A percentile compares a stretch with the other conserved stretches of the same genome.
Conservation (phyloP, 92 coral and sea anemone genomes). For the Porites cylindrica region DNA sequence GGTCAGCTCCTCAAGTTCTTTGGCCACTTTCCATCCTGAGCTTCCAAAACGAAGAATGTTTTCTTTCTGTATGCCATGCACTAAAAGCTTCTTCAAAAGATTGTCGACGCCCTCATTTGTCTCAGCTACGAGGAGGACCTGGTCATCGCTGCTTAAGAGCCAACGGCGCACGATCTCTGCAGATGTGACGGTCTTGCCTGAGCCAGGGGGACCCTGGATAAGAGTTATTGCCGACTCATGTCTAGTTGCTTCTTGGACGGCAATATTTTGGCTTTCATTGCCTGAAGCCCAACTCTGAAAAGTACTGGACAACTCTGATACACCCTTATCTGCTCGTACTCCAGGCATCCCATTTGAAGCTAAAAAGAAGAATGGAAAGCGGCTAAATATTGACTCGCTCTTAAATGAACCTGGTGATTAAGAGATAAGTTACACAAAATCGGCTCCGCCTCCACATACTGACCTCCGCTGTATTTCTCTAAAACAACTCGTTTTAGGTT, state of each 20-base stretch:
- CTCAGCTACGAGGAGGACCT: conserved; percentile 83
- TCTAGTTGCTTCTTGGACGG: conserved; percentile 62
- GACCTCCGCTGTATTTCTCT: too few species aligned
- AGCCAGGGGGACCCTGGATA: conserved; percentile 94
- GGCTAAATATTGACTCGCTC: background rate
- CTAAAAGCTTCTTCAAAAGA: conserved; percentile 66
- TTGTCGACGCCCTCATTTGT: conserved; percentile 96
- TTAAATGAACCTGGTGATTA: too few species aligned
- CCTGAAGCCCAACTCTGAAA: conserved; percentile 8
- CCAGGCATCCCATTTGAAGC: conserved; percentile 7
- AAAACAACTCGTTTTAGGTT: too few species aligned
- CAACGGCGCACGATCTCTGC: conserved; percentile 81
- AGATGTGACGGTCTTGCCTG: conserved; percentile 89
- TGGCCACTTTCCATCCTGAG: conserved; percentile 79
- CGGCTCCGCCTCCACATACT: too few species aligned
- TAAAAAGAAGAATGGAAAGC: conserved; percentile 12
- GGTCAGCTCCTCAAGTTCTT: conserved; percentile 64
- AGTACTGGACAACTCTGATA: background rate
- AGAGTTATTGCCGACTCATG: conserved; percentile 55
- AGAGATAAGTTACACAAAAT: too few species aligned
- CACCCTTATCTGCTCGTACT: background rate
- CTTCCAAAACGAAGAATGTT: conserved; percentile 80
- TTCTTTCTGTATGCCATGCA: conserved; percentile 51
- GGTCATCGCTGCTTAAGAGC: conserved; percentile 34
- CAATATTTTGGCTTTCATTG: conserved; percentile 74